Evolutionary conservation across 30 jellyfish, hydroid and myxozoan genomes (phyloP), one percentile per base, ranked within the genome.

Genomic region (Pseudorhiza aurosa): DNA sequence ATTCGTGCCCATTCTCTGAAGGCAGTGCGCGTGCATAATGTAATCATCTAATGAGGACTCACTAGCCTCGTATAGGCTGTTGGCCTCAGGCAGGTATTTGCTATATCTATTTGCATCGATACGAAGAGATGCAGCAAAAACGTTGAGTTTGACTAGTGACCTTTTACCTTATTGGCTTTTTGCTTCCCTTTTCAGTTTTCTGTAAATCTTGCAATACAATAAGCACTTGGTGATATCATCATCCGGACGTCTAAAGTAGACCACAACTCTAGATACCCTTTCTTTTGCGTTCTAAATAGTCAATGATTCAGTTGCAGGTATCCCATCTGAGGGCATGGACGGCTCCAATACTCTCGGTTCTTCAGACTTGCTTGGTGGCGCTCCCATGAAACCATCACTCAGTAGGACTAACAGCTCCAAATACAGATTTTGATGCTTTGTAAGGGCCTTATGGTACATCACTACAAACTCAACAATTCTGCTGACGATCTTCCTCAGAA

Each of bases 241-340:
- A 2, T 19, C 53, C 26, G 46, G 75, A 1, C 45, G 65, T 63
- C 82, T 67, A 29, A 77, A 59, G 21, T 14, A 76, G 59, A 25
- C 11, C 2, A 44, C 82, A 26, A 63, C 73, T 6, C 89, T 70
- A 7, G 32, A 7, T 4, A 64, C 77, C 37, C 89, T 40, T 51
- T 77, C 82, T 74, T 62, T 49, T 26, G 26, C 39, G 28, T 64
- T 71, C 15, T 49, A 19, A 18, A 35, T 49, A 12, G 81, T 18
- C n/a, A 77, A 15, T 0, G 89, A 77, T 37, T 33, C 42, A 15
- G 62, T 30, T 32, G 40, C 89, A 15, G 89, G 89, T 14, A 77
- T 74, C 25, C 89, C 89, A 33, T 77, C 89, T 43, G 89, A 77
- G 18, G 89, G 89, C n/a, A 82, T 77, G 59, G 63, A 77, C 29